A percentile compares a stretch with the other conserved stretches of the same genome.
Evolutionary conservation across 2,888 invertebrate genomes (phyloP).

Genomic region (Schizaphis graminum): DNA sequence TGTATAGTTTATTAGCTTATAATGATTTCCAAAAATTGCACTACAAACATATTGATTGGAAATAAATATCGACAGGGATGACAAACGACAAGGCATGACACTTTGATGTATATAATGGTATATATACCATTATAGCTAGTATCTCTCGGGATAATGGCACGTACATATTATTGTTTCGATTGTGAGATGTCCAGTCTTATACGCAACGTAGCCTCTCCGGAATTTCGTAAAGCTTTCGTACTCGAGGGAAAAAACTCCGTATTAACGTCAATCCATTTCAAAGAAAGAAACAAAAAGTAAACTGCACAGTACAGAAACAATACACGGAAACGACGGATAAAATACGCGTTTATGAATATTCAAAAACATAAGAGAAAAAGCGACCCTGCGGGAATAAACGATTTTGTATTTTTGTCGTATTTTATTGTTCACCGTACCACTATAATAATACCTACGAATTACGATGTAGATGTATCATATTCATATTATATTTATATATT

Average conservation of each 20-base stretch:
- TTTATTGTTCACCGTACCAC: background rate
- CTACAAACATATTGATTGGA: background rate
- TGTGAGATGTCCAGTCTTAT: conserved; percentile 2
- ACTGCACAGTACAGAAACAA: background rate
- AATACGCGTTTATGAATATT: background rate
- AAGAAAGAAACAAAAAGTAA: background rate
- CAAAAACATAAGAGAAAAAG: background rate
- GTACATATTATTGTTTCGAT: background rate
- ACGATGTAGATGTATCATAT: background rate
- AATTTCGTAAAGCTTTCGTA: background rate
- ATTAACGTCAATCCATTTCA: conserved; percentile 3
- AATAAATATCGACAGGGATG: background rate
- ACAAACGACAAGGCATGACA: background rate
- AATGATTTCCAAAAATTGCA: background rate
- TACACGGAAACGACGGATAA: background rate
- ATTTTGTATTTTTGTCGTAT: background rate
- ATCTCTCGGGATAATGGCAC: background rate
- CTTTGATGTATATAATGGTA: background rate
- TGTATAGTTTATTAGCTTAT: background rate
- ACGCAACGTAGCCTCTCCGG: background rate
- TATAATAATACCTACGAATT: background rate
- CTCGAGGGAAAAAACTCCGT: background rate
- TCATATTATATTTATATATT: too few species aligned
- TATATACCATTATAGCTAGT: background rate
- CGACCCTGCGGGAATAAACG: background rate